Conservation (phyloP, 2,797 vertebrate species). For the Sebastes taczanowskii region DNA sequence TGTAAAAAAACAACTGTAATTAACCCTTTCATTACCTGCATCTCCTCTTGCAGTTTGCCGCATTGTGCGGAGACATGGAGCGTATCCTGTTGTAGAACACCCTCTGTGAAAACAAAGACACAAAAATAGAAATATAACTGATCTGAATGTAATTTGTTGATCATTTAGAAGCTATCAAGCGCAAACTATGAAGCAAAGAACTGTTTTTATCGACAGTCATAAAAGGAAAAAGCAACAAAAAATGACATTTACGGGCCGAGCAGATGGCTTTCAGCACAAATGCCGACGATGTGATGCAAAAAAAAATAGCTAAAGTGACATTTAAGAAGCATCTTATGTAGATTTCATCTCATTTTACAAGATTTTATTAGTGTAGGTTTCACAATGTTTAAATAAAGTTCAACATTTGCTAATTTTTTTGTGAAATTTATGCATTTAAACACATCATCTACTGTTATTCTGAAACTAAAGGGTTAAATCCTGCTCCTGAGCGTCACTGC, state of each 20-base stretch:
- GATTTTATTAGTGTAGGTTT: neutral
- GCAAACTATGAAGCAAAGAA: neutral
- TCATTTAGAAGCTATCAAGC: neutral
- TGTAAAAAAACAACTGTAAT: neutral
- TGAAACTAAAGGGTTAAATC: conserved; percentile 73
- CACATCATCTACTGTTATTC: conserved; percentile 13
- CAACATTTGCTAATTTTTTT: neutral
- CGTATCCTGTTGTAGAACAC: neutral
- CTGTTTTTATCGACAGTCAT: rapidly evolving
- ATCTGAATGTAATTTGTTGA: neutral
- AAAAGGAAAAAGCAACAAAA: neutral
- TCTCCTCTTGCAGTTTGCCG: neutral
- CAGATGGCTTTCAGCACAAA: neutral
- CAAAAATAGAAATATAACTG: neutral
- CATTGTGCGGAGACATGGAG: neutral
- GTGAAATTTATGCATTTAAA: conserved; percentile 14
- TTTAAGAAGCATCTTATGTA: neutral
- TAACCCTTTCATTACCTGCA: conserved; percentile 71
- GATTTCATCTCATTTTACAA: rapidly evolving
- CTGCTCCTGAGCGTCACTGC: neutral
- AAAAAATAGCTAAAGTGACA: neutral
- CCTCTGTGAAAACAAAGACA: conserved; percentile 44
- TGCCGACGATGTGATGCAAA: neutral
- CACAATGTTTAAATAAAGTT: neutral
- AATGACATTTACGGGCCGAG: rapidly evolving